Evolutionary conservation across 2,797 vertebrate species (phyloP), one percentile per base, ranked within the genome.

Genomic region (Darevskia nairensis): DNA sequence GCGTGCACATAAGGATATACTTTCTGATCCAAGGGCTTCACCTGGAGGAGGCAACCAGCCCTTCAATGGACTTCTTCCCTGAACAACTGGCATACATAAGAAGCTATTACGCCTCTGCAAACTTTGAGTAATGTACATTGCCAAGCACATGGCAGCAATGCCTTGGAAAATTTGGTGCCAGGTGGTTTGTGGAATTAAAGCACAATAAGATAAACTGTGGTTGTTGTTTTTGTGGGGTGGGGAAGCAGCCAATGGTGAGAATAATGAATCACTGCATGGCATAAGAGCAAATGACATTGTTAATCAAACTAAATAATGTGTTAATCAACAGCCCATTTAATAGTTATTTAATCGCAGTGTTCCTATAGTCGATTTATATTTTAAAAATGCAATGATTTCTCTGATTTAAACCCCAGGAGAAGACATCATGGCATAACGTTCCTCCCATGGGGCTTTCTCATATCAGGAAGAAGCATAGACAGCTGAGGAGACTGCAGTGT

Each of bases 231-330:
- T 50, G 39, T 17, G 39, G 25, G 64, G 35, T 25, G 55, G 74
- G n/a, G 25, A 50, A 35, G 15, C 66, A 86, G 32, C 66, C 41
- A 39, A 2, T 39, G 11, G 21, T 85, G 59, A 78, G 79, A 75
- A 86, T 55, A 91, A 79, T 61, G 8, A 79, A 46, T 71, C 2
- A 17, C 55, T 66, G 17, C 82, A 83, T 80, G 55, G 41, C 71
- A 15, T 35, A 84, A 85, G 69, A 85, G 19, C 21, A 50, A 86
- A 66, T 68, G 82, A 25, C 69, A 66, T 74, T 85, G 86, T 82
- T 82, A 85, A 86, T 66, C 50, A 78, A 21, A 69, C 41, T 19
- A 85, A 88, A 90, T 83, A 83, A 78, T n/a, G 82, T 71, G 77
- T 81, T 66, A 55, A 80, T 87, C 59, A 59, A 35, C 59, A 32